Base-by-base conservation (phyloP, 2,888 invertebrate species). In the Lasioglossum morio region DNA sequence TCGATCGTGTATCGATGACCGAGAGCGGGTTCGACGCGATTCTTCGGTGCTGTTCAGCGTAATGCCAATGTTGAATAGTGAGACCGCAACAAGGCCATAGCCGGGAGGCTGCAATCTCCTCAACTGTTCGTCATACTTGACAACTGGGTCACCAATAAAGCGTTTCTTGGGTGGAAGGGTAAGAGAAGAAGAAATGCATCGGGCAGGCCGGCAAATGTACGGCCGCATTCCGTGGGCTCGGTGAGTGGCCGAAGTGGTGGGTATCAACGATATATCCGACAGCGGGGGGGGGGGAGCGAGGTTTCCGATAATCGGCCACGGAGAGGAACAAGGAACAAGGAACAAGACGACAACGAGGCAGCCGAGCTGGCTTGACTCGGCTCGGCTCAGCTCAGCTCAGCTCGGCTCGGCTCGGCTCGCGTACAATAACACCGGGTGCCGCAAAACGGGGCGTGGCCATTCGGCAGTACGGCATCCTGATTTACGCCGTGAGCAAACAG, bases 401-500 rank as follows among this genome's bases (percentile, higher is more conserved):
- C 34, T 34, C 53, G 2, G 60, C 63, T 63, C 63, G 30, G 63
- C 30, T 63, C 30, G 30, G 63, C 30, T 34, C 34, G 48, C 76
- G 77, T 76, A 80, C 70, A 79, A 90, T 87, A 85, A 87, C 81
- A 77, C 73, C 23, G 46, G 48, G 72, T 34, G 46, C 63, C 72
- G 77, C 81, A 88, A 88, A 89, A 86, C 82, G 84, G 93, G 93
- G 93, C 91, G 92, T 92, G 92, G 93, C 91, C 91, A 77, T 80
- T 79, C 69, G 82, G 88, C 91, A 92, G 91, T 91, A 87, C 90
- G 84, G 82, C 89, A 92, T 92, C 92, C 93, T 94, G 94, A 94
- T 94, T 94, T 94, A 94, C 93, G 91, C 91, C 91, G 87, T 82
- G 88, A 90, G 90, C 92, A 94, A 93, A 93, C 93, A 91, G 83